Conservation (phyloP, 2,888 invertebrate genomes). For the Drosophila heteroneura region DNA sequence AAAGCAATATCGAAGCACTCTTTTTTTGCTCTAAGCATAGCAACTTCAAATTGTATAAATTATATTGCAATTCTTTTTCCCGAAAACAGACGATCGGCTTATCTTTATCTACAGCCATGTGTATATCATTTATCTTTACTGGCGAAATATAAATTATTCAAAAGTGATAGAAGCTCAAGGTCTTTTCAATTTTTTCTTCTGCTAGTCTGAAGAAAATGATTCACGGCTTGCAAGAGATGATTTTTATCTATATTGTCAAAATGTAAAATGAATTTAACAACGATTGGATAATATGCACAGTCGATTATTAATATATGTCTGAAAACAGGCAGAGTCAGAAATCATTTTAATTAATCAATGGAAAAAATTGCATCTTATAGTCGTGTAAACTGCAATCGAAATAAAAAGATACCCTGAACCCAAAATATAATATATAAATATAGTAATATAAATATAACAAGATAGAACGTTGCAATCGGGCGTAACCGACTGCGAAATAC, state of each 20-base stretch:
- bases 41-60: not conserved
- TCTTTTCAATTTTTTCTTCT: not conserved
- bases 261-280: not conserved
- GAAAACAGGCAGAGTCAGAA: not conserved
- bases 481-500: not conserved
- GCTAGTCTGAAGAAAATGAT: not conserved
- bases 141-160: not conserved
- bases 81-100: constrained; percentile 5
- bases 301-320: not conserved
- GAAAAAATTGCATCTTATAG: not conserved
- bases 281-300: not conserved
- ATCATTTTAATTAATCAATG: not conserved
- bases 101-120: constrained; percentile 12
- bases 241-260: not conserved
- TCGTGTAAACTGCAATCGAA: not conserved
- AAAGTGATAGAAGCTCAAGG: not conserved
- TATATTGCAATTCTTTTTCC: constrained; percentile 2
- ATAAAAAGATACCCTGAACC: not conserved
- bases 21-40: constrained; percentile 14
- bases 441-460: not conserved
- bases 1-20: constrained; percentile 46
- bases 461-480: not conserved
- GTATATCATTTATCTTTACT: constrained; percentile 12
- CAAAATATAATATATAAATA: not conserved
- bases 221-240: not conserved